Evolutionary conservation across 2,888 invertebrate species (phyloP), one percentile per base, ranked within the genome.

Genomic region (Ganaspis brasiliensis): DNA sequence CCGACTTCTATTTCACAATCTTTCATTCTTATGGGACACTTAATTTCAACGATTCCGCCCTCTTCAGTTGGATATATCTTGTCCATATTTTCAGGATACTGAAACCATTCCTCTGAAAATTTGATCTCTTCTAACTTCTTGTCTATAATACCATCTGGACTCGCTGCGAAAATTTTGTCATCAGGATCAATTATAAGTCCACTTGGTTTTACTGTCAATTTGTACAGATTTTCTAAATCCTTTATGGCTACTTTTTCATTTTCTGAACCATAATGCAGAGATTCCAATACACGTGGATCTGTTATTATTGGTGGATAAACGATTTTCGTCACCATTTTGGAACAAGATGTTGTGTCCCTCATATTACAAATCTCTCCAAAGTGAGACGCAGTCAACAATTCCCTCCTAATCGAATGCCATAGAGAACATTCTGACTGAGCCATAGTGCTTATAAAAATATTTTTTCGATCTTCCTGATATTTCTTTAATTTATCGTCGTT

Each of bases 91-190:
- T 12, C 40, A 2, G 5, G 10, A 12, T 40, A 9, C 8, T 12
- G 4, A 35, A 35, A n/a, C n/a, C n/a, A 6, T 6, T 35, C 9
- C 9, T 78, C 72, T 9, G 45, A 14, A 14, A 52, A n/a, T 2
- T 52, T 12, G 1, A 52, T 4, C 2, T 52, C 52, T 16, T 6
- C 6, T 6, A 52, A 16, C 2, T 24, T n/a, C n/a, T 1, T 9
- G 8, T 61, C 83, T 10, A 82, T 78, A 0, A 79, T 14, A 9
- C 82, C 81, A 76, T 83, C 83, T 2, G 81, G 81, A 6, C 80
- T 73, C n/a, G 79, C 76, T 21, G 74, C 83, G 6, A 82, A 61
- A 40, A 45, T 76, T 3, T 70, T 49, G 26, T 70, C 6, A 4
- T 63, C 70, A 19, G 49, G 55, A 57, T 81, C 81, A 2, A 81